Conservation (phyloP, 2,113 vertebrate genomes). For the Percopsis transmontana region DNA sequence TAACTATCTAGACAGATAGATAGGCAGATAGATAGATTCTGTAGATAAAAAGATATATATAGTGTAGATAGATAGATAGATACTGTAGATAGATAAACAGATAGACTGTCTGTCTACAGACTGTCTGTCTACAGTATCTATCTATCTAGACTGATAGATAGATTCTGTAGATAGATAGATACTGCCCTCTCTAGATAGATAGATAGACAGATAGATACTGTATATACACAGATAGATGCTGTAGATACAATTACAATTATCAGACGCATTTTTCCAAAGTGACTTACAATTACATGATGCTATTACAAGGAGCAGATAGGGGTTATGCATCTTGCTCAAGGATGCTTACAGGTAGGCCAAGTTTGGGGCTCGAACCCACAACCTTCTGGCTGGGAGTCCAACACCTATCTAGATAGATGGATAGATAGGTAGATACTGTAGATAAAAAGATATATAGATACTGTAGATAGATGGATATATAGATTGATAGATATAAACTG, state of each 20-base stretch:
- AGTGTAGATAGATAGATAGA: constrained; percentile 34
- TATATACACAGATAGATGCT: constrained; percentile 27
- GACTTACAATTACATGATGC: no score
- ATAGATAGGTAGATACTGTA: constrained; percentile 3
- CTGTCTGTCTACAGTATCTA: no score
- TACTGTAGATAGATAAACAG: constrained; percentile 50
- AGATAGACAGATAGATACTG: constrained; percentile 2
- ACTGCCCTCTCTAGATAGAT: not conserved
- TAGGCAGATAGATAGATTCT: constrained; percentile 1
- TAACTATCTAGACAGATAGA: constrained; percentile 50
- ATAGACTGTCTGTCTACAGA: not conserved
- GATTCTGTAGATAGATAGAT: not conserved
- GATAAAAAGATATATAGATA: no score
- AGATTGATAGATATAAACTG: not conserved
- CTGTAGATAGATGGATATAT: not conserved
- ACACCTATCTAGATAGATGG: not conserved
- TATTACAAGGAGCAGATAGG: no score
- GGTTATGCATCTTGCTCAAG: no score
- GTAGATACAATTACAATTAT: no score
- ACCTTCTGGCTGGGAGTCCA: no score
- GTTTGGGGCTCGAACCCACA: no score
- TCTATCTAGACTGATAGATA: not conserved
- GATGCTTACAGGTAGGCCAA: no score
- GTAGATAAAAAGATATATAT: not conserved
- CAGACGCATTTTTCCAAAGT: no score